Percentiles rank a stretch among this genome's conserved stretches.
Conservation (phyloP, 2,113 vertebrate genomes). For the Isichthys henryi region DNA sequence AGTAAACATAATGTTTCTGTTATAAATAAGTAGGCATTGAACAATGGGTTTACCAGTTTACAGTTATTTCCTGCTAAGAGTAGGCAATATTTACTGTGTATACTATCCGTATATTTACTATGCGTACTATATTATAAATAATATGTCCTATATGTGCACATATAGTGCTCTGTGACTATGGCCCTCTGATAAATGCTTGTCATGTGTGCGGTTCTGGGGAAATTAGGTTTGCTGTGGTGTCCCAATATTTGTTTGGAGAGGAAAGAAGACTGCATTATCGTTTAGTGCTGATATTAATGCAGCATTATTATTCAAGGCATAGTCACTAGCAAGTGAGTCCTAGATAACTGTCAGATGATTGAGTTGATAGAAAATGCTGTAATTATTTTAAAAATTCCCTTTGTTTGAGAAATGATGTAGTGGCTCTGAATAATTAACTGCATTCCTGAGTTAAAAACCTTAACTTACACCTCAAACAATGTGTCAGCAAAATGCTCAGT, state of each 20-base stretch:
- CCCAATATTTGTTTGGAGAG: neutral
- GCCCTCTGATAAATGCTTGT: neutral
- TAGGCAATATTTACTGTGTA: neutral
- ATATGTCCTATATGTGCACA: neutral
- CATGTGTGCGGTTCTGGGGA: neutral
- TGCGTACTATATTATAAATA: neutral
- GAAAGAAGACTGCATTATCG: neutral
- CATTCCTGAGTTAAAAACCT: neutral
- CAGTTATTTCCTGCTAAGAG: neutral
- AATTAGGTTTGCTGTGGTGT: neutral
- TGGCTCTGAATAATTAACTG: neutral
- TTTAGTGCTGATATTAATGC: neutral
- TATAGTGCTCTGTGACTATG: neutral
- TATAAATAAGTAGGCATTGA: neutral
- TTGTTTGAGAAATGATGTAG: neutral
- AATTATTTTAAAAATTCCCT: neutral
- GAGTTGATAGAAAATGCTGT: neutral
- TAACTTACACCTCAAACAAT: neutral
- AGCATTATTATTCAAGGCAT: neutral
- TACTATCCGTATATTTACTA: neutral
- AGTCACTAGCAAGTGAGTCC: neutral
- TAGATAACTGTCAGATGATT: neutral
- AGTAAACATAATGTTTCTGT: neutral
- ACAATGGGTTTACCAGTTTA: neutral
- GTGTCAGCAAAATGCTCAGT: neutral